phyloP scores from a whole-genome alignment of 2,888 invertebrate genomes.

The Synanthedon tipuliformis region DNA sequence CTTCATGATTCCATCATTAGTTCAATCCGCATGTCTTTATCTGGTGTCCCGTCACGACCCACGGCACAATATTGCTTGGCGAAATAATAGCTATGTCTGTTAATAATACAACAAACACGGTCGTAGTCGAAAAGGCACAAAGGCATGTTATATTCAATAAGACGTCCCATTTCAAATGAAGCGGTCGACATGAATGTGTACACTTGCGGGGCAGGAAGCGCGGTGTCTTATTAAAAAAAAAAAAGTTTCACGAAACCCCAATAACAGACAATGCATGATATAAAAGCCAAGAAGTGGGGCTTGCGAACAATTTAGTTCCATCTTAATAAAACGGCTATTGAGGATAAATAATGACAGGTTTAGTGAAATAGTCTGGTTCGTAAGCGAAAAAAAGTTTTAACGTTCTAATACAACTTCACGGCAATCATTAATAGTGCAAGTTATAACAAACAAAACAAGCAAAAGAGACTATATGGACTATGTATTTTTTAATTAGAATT shows the following conservation, averaged over 20 bases:
- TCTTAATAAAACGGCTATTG: slow-evolving; percentile 17
- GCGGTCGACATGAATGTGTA: slow-evolving; percentile 34
- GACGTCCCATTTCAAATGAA: slow-evolving; percentile 36
- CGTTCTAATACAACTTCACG: too few relatives aligned
- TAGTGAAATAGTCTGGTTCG: slow-evolving; percentile 1
- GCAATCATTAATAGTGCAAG: too few relatives aligned
- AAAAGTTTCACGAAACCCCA: slow-evolving; percentile 31
- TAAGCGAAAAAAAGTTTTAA: not conserved
- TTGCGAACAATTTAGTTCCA: slow-evolving; percentile 26
- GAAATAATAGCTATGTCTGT: slow-evolving; percentile 39
- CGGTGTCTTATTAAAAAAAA: slow-evolving; percentile 58
- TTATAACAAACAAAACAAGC: too few relatives aligned
- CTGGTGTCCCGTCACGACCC: slow-evolving; percentile 23
- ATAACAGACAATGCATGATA: slow-evolving; percentile 32
- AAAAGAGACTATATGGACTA: too few relatives aligned
- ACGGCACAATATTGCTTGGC: slow-evolving; percentile 31
- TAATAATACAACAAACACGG: slow-evolving; percentile 46
- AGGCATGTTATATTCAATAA: slow-evolving; percentile 47
- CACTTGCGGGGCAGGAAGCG: slow-evolving; percentile 64
- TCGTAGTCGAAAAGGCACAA: slow-evolving; percentile 65
- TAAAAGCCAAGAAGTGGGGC: slow-evolving; percentile 34
- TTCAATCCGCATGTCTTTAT: slow-evolving; percentile 6
- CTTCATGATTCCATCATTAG: not conserved
- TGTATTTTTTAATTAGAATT: too few relatives aligned
- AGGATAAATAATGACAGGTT: slow-evolving; percentile 24